Percentiles rank a stretch among this genome's conserved stretches.
Conservation (phyloP, 2,888 invertebrate genomes). For the Hanleya hanleyi region DNA sequence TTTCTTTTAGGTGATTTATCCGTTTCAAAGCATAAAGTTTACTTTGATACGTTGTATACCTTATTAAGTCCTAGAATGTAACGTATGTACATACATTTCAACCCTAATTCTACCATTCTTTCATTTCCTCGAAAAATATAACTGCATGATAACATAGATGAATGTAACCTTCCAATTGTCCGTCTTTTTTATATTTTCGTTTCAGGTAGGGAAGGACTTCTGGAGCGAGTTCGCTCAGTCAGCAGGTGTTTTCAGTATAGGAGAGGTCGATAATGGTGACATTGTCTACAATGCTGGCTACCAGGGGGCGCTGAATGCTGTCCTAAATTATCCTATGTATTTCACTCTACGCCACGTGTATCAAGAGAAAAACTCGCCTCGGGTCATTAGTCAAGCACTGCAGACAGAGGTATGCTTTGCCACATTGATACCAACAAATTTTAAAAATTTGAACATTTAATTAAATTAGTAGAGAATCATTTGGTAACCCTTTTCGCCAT, state of each 20-base stretch:
- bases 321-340: constrained; percentile 46
- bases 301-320: constrained; percentile 41
- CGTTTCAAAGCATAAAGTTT: no score
- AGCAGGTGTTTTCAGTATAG: constrained; percentile 39
- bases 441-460: no score
- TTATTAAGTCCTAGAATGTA: no score
- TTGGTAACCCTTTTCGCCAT: no score
- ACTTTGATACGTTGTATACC: no score
- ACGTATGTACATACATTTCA: no score
- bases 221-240: constrained; percentile 41
- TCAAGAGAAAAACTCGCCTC: constrained; percentile 27
- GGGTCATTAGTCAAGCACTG: constrained; percentile 8
- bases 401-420: constrained; percentile 8
- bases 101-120: no score
- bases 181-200: no score
- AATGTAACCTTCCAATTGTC: no score
- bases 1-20: no score
- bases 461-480: no score
- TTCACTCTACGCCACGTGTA: constrained; percentile 36
- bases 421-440: no score
- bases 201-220: constrained; percentile 32
- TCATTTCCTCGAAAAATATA: neutral
- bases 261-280: constrained; percentile 43
- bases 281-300: constrained; percentile 38
- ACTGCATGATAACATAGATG: neutral